Evolutionary conservation across 1,140 invertebrate species (phyloP), one percentile per base, ranked within the genome.

Genomic region (Antheraea pernyi): DNA sequence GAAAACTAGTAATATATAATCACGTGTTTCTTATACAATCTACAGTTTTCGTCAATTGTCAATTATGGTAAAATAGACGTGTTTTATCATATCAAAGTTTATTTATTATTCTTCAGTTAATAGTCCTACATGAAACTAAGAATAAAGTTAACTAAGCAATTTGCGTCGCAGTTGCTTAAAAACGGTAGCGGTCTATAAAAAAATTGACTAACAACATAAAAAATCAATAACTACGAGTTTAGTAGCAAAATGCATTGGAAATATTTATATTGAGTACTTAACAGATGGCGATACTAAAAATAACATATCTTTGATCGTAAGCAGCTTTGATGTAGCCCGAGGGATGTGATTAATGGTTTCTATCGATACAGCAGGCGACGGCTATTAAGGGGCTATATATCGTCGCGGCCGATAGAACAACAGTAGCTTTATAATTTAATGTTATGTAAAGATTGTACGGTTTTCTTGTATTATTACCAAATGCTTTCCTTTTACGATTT

Each of bases 201-300:
- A 53, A 53, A 13, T 11, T 42, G 39, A 11, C 46, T 13, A 9
- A 53, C 7, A 13, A 6, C 46, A 53, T 53, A 53, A 53, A 53
- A 53, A 53, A 6, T 9, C 16, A 53, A 53, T 53, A 53, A 53
- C 46, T 53, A 53, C 46, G 16, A 53, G 46, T 10, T 53, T 53
- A 53, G 9, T 16, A 53, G 16, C 9, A 53, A 53, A 53, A 13
- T 53, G 46, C 46, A 53, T 1, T 53, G 46, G 16, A 53, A 53
- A 53, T 53, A 53, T 53, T 53, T 53, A 53, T 16, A 53, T 2
- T 13, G 11, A n/a, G 16, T 53, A 53, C 11, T 53, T 53, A 53
- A 53, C 46, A 53, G 46, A 53, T 53, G 46, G 46, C 16, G 46
- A 53, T 53, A 53, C 46, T 53, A 53, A 53, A 42, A 53, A 53